Conservation (phyloP, 2,113 vertebrate species). For the Python bivittatus region DNA sequence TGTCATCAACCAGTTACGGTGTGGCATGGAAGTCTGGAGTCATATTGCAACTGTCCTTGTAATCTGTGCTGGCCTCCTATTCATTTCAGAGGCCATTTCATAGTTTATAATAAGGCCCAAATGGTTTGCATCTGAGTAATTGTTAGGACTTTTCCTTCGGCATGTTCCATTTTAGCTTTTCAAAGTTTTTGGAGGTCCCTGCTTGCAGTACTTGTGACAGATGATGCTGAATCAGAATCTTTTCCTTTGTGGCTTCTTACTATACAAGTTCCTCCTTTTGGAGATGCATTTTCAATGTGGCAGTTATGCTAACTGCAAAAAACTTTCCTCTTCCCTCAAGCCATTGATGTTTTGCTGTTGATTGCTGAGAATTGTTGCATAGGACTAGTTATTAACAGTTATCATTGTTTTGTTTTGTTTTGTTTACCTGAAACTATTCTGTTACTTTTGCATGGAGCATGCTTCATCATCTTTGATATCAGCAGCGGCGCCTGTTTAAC, state of each 20-base stretch:
- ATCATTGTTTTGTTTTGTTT: background rate
- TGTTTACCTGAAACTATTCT: background rate
- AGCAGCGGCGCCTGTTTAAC: background rate
- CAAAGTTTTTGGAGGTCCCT: background rate
- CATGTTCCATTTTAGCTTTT: background rate
- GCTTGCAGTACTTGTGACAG: background rate
- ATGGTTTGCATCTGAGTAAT: background rate
- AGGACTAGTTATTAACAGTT: background rate
- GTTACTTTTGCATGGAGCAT: background rate
- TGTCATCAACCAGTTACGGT: background rate
- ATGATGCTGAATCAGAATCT: background rate
- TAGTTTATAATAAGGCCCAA: background rate
- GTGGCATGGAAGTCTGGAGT: background rate
- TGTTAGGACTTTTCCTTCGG: background rate
- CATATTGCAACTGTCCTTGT: background rate
- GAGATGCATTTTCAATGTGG: background rate
- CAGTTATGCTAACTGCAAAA: background rate
- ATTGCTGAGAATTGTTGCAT: background rate
- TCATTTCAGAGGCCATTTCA: background rate
- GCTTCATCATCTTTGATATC: background rate
- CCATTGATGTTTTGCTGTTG: background rate
- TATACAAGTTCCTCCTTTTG: background rate
- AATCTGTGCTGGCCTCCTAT: background rate
- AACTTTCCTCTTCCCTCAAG: background rate
- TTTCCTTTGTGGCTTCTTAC: background rate